Percentiles rank a stretch among this genome's conserved stretches.
Conservation (phyloP, 1,140 invertebrate genomes). For the Trissolcus basalis region DNA sequence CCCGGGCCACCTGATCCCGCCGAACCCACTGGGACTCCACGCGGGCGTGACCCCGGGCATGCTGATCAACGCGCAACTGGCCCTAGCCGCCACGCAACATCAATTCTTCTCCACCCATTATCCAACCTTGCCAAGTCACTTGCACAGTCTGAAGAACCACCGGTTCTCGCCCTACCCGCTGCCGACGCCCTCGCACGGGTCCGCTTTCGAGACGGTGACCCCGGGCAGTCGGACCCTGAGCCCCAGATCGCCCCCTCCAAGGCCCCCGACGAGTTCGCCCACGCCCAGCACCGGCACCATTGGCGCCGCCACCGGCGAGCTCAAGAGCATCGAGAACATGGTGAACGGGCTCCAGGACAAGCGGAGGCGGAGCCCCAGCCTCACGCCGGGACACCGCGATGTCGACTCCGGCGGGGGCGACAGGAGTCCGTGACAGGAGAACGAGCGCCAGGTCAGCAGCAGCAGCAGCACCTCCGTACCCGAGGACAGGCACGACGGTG, state of each 20-base stretch:
- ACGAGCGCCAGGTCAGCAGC: constrained; percentile 63
- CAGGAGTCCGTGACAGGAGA: constrained; percentile 76
- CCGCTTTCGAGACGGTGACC: constrained; percentile 90
- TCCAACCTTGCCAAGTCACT: constrained; percentile 72
- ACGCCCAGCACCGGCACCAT: constrained; percentile 75
- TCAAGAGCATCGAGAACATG: constrained; percentile 98
- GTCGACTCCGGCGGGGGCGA: constrained; percentile 65
- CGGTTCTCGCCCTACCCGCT: constrained; percentile 90
- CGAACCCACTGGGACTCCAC: constrained; percentile 79
- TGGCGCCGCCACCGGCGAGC: constrained; percentile 80
- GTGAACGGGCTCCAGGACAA: constrained; percentile 93
- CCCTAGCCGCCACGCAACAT: constrained; percentile 86
- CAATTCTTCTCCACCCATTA: constrained; percentile 82
- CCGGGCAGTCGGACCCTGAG: constrained; percentile 81
- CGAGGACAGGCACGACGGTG: constrained; percentile 53
- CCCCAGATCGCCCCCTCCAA: constrained; percentile 81
- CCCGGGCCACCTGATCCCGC: constrained; percentile 81
- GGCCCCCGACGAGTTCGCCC: constrained; percentile 78
- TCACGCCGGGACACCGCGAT: constrained; percentile 66
- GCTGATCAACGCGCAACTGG: constrained; percentile 88
- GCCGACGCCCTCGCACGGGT: constrained; percentile 82
- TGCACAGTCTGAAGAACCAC: constrained; percentile 80
- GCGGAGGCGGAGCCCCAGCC: constrained; percentile 65
- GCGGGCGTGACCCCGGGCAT: constrained; percentile 83
- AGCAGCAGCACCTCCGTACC: constrained; percentile 64